phyloP scores from a whole-genome alignment of 2,113 vertebrate species.

The Oryzias celebensis region DNA sequence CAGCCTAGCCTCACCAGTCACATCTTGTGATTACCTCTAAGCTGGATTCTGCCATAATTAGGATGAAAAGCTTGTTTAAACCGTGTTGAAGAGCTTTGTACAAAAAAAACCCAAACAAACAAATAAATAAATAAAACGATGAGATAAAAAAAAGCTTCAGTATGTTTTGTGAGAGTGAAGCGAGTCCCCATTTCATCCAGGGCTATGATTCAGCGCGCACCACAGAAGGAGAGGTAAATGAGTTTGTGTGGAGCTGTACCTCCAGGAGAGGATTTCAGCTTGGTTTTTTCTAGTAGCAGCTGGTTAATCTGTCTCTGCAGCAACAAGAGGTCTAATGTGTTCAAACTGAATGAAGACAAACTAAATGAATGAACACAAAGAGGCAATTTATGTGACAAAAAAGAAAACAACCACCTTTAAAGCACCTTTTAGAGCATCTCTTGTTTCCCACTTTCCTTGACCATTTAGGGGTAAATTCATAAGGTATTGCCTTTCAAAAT shows the following conservation, averaged over 20 bases:
- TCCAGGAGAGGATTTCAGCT: slow-evolving; percentile 25
- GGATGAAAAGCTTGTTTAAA: slow-evolving; percentile 16
- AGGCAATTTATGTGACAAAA: too few relatives aligned
- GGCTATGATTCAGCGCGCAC: slow-evolving; percentile 36
- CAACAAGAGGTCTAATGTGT: slow-evolving; percentile 38
- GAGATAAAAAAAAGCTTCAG: neutral
- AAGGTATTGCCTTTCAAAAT: too few relatives aligned
- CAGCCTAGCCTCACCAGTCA: slow-evolving; percentile 14
- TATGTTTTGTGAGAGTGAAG: slow-evolving; percentile 19
- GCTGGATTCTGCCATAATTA: slow-evolving; percentile 46
- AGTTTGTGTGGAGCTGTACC: slow-evolving; percentile 19
- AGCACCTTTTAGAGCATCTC: too few relatives aligned
- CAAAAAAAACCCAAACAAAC: neutral
- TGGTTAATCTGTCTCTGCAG: slow-evolving; percentile 33
- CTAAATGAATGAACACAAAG: slow-evolving; percentile 14
- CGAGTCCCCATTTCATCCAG: slow-evolving; percentile 31
- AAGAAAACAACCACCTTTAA: too few relatives aligned
- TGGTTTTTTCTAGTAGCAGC: slow-evolving; percentile 21
- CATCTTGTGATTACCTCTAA: slow-evolving; percentile 44
- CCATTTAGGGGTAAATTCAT: too few relatives aligned
- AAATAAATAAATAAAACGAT: neutral
- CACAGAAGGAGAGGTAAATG: slow-evolving; percentile 44
- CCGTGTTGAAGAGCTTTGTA: neutral
- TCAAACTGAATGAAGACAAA: slow-evolving; percentile 32
- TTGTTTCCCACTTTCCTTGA: too few relatives aligned